Base-by-base conservation (phyloP, 2,888 invertebrate species). In the Geotrupes spiniger region DNA sequence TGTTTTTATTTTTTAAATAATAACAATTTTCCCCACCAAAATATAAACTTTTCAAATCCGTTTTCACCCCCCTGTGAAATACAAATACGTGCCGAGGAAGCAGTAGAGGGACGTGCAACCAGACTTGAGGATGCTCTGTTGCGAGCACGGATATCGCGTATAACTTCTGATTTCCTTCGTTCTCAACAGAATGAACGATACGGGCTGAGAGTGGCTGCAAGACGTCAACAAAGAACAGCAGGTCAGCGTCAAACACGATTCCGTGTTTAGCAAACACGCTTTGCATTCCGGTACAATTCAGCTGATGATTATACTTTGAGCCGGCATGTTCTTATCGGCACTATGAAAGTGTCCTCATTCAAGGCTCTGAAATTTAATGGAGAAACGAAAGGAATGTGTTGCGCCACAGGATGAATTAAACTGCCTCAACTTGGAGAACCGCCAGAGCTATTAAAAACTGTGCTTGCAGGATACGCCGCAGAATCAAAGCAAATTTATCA, bases 211-310 rank as follows among this genome's bases (percentile, higher is more conserved):
- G 21, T 21, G 21, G 21, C 21, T 21, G 40, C 42, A 46, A 44
- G 49, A 39, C 36, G 40, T 40, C 44, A 49, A 51, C 43, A 14
- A 43, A 43, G 43, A 51, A 48, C 47, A 48, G 51, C 51, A 48
- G 31, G 46, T 46, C 49, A 49, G 38, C 38, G 21, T 49, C 37
- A 52, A 52, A 45, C 36, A 45, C 17, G 46, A 39, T 15, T 36
- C 5, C 28, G 37, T 42, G 43, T 39, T 49, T 42, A 42, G 48
- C 37, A 52, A 52, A 45, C 36, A 45, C 17, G 46, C 31, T 15
- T 52, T 46, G 46, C 46, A 52, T 52, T 46, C 27, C 45, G 45
- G 44, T 52, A 49, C 49, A 37, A 49, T 14, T 31, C 48, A 49
- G 26, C 41, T 37, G 36, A 38, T 46, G 50, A 36, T 21, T 42